Base-by-base conservation (phyloP, 2,797 vertebrate genomes). In the Linurgus olivaceus region DNA sequence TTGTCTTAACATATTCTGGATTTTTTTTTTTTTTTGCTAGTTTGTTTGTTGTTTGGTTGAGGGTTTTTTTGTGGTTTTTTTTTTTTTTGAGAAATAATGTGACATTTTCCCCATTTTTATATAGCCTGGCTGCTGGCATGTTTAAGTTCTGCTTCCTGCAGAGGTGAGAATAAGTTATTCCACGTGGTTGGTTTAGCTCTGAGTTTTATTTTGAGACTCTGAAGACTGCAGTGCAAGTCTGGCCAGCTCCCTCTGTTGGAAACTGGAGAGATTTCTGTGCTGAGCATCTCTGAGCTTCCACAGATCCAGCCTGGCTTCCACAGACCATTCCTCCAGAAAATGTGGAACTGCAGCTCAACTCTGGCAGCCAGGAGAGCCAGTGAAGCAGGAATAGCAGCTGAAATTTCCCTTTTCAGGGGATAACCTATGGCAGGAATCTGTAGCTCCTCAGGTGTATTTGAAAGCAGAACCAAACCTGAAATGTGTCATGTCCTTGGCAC, bases 191-290 rank as follows among this genome's bases (percentile, higher is more conserved):
- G 21, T 84, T 80, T 93, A 28, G 35, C 55, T 54, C 21, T 40
- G 52, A 6, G 38, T 75, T 86, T 65, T 88, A 81, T 74, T 91
- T 81, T 66, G 71, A 48, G 85, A 71, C 20, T 72, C 28, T 72
- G 59, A 33, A 17, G 66, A 24, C 15, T 13, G 10, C 20, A 9
- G 0, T 23, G 38, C 24, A 26, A 20, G 33, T 70, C 47, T 79
- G 63, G 44, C 31, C 80, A 73, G 77, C 90, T 93, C 76, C 76
- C 79, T 88, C 70, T 94, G 65, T 66, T 68, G 90, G 83, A 21
- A 76, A 10, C 33, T 7, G 3, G 0, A 31, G 28, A 58, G 28
- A n/a, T 44, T 59, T 20, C 55, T 65, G n/a, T 28, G 51, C 57
- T 62, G 74, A 84, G 42, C 38, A 3, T 48, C 59, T n/a, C 17